Percentiles rank a stretch among this genome's conserved stretches.
Evolutionary conservation across 1,140 invertebrate species (phyloP).

Genomic region (Penaeus chinensis): DNA sequence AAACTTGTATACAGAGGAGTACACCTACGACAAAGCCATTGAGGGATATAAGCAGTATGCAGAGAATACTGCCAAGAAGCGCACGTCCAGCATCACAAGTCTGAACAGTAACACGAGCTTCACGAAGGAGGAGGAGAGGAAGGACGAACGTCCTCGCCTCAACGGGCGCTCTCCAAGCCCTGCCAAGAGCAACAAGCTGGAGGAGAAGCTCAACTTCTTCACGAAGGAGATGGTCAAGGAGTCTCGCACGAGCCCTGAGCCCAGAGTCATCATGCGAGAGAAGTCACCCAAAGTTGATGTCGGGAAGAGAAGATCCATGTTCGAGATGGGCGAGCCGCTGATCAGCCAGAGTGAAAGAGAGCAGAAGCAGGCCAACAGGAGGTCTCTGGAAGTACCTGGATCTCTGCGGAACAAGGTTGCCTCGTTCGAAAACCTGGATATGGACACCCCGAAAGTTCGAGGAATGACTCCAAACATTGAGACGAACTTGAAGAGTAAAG

Average conservation of each 20-base stretch:
- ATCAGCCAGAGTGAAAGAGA: constrained; percentile 25
- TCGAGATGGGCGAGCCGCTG: constrained; percentile 72
- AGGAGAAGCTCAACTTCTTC: constrained; percentile 63
- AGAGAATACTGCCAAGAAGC: constrained; percentile 68
- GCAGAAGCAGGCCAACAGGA: constrained; percentile 67
- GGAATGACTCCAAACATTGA: constrained; percentile 39
- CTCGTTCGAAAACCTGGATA: constrained; percentile 64
- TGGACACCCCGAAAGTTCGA: constrained; percentile 62
- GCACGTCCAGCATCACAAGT: constrained; percentile 62
- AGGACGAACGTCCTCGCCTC: constrained; percentile 65
- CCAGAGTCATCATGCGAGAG: constrained; percentile 62
- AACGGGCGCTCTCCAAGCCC: constrained; percentile 63
- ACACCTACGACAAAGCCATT: constrained; percentile 87
- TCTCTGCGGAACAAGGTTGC: constrained; percentile 62
- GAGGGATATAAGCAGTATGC: constrained; percentile 82
- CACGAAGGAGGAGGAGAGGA: constrained; percentile 63
- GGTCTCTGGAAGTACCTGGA: constrained; percentile 64
- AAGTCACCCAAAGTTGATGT: constrained; percentile 79
- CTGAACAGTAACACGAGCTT: constrained; percentile 66
- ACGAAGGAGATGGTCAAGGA: constrained; percentile 58
- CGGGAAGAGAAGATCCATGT: constrained; percentile 82
- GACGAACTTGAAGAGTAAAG: constrained; percentile 53
- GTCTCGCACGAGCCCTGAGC: constrained; percentile 49
- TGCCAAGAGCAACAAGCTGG: constrained; percentile 38
- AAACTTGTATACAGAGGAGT: constrained; percentile 71